Percentiles rank a stretch among this genome's conserved stretches.
phyloP scores from a whole-genome alignment of 2,113 vertebrate species.

The Indicator maculatus region DNA sequence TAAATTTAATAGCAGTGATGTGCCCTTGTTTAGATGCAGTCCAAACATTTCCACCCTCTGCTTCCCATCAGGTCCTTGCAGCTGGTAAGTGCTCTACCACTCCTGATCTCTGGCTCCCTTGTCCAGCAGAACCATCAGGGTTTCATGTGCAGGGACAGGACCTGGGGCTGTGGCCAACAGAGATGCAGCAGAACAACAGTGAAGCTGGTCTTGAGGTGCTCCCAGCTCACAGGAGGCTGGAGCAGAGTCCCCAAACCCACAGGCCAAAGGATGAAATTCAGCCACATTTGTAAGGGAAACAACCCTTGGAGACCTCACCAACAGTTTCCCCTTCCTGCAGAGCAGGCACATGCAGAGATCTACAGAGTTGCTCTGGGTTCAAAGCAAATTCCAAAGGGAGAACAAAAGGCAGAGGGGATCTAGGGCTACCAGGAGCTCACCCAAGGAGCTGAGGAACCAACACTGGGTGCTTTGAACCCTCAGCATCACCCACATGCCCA shows the following conservation, averaged over 20 bases:
- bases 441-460: neutral
- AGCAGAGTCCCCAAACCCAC: neutral
- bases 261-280: neutral
- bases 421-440: neutral
- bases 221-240: neutral
- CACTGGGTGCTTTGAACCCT: neutral
- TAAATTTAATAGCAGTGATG: fast-evolving
- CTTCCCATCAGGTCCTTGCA: neutral
- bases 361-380: neutral
- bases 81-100: fast-evolving
- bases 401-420: neutral
- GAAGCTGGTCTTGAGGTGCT: neutral
- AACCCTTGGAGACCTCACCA: neutral
- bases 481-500: neutral
- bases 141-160: neutral
- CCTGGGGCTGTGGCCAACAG: neutral
- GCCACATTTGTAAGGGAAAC: fast-evolving
- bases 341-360: fast-evolving
- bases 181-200: neutral
- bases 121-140: neutral
- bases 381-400: neutral
- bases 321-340: neutral
- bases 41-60: fast-evolving
- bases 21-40: neutral
- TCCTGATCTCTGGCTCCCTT: neutral